Evolutionary conservation across 1,140 invertebrate genomes (phyloP).

Genomic region (Portunus trituberculatus): DNA sequence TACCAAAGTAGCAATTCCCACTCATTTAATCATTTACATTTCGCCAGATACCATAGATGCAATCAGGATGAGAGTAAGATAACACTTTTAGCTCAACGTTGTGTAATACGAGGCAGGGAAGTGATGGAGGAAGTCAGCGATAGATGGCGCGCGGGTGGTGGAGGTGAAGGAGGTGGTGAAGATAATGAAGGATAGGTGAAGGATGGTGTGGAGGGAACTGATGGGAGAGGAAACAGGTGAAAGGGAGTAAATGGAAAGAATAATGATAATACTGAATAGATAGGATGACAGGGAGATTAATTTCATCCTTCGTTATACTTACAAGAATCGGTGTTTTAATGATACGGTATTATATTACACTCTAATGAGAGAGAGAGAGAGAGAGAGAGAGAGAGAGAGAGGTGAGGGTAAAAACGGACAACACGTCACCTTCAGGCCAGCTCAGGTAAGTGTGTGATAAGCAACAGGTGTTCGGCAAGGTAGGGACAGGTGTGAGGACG

Average conservation of each 20-base stretch:
- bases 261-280: too few species aligned
- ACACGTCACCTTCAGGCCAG: not conserved
- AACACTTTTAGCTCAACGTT: too few species aligned
- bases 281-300: too few species aligned
- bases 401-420: not conserved
- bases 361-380: not conserved
- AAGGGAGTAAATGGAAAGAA: not conserved
- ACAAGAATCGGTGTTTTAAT: too few species aligned
- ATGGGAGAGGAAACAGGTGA: not conserved
- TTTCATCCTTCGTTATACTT: too few species aligned
- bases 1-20: too few species aligned
- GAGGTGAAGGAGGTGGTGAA: not conserved
- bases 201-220: not conserved
- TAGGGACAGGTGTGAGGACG: too few species aligned
- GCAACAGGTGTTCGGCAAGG: not conserved
- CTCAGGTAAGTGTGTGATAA: not conserved
- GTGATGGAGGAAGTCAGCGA: too few species aligned
- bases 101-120: too few species aligned
- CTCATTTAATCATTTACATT: not conserved
- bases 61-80: not conserved
- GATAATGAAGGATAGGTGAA: not conserved
- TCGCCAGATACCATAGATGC: not conserved
- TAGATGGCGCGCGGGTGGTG: not conserved
- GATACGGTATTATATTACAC: too few species aligned
- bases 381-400: not conserved